These are phyloP conservation scores for Enteromius thamalakanensis DNA, from an alignment of 2,797 vertebrate genomes.

Conservation along the genomic window DNA sequence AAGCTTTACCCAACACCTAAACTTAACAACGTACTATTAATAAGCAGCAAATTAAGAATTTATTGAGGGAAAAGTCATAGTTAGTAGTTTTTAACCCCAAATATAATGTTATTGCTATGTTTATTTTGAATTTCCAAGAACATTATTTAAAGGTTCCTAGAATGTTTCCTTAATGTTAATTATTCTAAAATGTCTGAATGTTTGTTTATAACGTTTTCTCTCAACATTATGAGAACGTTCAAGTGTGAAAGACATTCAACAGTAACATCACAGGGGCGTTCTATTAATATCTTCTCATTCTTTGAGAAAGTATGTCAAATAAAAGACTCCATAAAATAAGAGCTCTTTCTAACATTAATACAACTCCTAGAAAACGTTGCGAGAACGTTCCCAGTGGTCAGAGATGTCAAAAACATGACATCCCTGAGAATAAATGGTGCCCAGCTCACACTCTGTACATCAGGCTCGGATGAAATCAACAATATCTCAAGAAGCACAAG, in stretches of 20 bases:
- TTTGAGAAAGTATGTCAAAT: not conserved
- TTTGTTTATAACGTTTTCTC: not conserved
- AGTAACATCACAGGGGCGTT: not conserved
- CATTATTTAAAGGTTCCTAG: not conserved
- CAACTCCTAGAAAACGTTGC: not conserved
- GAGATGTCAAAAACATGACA: not conserved
- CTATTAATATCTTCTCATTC: not conserved
- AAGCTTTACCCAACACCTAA: too few relatives aligned
- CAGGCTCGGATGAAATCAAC: not conserved
- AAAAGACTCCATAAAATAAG: too few relatives aligned
- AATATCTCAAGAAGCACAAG: not conserved
- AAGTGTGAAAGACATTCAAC: not conserved
- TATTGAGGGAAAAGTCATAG: too few relatives aligned
- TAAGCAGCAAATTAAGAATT: too few relatives aligned
- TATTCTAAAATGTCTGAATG: not conserved
- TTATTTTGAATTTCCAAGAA: not conserved
- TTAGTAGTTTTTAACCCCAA: too few relatives aligned
- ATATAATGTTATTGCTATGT: too few relatives aligned
- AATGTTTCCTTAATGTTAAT: not conserved
- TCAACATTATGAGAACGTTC: not conserved
- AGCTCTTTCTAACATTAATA: not conserved
- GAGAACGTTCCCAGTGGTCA: not conserved
- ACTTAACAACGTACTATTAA: too few relatives aligned
- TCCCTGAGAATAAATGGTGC: not conserved
- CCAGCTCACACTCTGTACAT: too few relatives aligned